Percentiles rank a stretch among this genome's conserved stretches.
Conservation (phyloP, 1,140 invertebrate genomes). For the Hormaphis cornu region DNA sequence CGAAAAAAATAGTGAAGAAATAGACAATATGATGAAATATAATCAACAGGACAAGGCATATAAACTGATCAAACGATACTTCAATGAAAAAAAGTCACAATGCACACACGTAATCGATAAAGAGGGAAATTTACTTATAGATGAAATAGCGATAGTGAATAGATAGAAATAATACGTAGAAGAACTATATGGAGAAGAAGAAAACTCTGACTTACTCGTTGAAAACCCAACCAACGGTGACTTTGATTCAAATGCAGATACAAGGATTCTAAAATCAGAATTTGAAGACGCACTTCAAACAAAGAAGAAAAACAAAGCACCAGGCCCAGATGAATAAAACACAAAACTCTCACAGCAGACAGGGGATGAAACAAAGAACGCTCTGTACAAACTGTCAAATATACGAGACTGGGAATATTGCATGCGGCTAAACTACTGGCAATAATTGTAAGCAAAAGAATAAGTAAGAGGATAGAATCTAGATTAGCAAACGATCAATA, state of each 20-base stretch:
- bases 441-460: conserved; percentile 11
- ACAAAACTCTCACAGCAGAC: not conserved
- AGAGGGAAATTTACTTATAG: conserved; percentile 2
- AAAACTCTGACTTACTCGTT: not conserved
- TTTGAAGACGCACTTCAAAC: not conserved
- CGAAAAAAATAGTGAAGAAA: conserved; percentile 7
- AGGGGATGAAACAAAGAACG: not conserved
- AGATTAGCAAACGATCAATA: not conserved
- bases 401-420: not conserved
- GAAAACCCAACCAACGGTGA: not conserved
- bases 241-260: not conserved
- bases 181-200: not conserved
- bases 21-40: conserved; percentile 9
- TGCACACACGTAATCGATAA: not conserved
- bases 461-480: not conserved
- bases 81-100: not conserved
- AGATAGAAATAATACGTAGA: conserved; percentile 8
- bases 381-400: not conserved
- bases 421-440: not conserved
- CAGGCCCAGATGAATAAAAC: not conserved
- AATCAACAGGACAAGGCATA: not conserved
- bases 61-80: not conserved
- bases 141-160: not conserved
- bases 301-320: not conserved
- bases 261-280: not conserved